These are phyloP conservation scores for Caenorhabditis doughertyi DNA, from an alignment of 2,888 invertebrate species.

Conservation along the genomic window DNA sequence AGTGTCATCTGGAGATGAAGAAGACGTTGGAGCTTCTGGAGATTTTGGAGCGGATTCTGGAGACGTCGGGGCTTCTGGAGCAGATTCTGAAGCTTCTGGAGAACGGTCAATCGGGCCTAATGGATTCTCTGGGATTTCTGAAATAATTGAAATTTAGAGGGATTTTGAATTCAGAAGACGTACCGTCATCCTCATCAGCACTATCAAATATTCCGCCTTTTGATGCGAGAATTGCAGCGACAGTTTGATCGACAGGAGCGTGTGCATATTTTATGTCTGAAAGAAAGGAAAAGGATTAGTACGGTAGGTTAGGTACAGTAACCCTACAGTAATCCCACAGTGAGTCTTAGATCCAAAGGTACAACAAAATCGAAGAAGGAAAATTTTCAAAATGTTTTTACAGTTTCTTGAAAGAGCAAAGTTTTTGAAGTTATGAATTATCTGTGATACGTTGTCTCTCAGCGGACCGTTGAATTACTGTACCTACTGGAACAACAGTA, in stretches of 20 bases:
- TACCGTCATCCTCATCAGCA: slow-evolving; percentile 48
- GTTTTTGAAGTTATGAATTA: too few species aligned
- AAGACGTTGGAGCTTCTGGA: not conserved
- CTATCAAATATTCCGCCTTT: slow-evolving; percentile 41
- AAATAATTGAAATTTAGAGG: not conserved
- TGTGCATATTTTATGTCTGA: slow-evolving; percentile 41
- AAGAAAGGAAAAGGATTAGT: not conserved
- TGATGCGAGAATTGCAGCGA: slow-evolving; percentile 30
- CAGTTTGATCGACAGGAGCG: not conserved
- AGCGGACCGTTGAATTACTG: too few species aligned
- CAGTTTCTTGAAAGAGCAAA: too few species aligned
- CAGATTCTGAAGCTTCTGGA: too few species aligned
- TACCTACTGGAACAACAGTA: too few species aligned
- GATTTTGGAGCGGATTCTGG: not conserved
- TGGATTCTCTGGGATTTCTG: slow-evolving; percentile 5
- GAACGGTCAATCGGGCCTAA: too few species aligned
- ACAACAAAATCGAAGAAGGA: too few species aligned
- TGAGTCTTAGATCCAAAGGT: too few species aligned
- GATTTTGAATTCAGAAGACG: not conserved
- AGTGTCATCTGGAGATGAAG: not conserved
- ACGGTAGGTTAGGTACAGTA: too few species aligned
- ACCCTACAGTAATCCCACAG: too few species aligned
- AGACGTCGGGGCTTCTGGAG: not conserved
- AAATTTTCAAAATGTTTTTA: too few species aligned
- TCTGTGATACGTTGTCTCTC: too few species aligned